Evolutionary conservation across 2,797 vertebrate species (phyloP).

Genomic region (Acanthurus leucopareius): DNA sequence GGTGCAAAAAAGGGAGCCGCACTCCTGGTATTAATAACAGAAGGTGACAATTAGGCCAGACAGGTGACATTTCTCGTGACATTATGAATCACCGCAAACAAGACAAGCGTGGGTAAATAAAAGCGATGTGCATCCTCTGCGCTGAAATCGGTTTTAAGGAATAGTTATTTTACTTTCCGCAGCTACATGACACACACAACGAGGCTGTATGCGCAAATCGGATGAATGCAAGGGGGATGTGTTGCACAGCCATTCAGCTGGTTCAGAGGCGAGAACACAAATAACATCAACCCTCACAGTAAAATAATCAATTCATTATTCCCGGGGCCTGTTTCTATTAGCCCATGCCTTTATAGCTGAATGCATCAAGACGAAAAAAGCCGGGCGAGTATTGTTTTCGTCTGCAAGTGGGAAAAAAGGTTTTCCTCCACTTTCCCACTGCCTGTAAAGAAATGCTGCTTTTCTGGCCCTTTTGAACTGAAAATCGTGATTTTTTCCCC

Average conservation of each 20-base stretch:
- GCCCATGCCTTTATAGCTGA: conserved; percentile 71
- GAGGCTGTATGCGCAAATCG: conserved; percentile 65
- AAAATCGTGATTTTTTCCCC: conserved; percentile 93
- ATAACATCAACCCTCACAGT: conserved; percentile 76
- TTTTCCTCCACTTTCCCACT: conserved; percentile 91
- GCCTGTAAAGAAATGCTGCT: conserved; percentile 95
- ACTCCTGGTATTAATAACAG: conserved; percentile 90
- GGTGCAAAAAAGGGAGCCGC: conserved; percentile 82
- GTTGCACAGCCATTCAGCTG: conserved; percentile 63
- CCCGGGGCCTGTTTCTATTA: conserved; percentile 67
- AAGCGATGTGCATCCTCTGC: conserved; percentile 23
- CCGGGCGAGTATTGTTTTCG: conserved; percentile 89
- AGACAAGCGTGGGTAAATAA: conserved; percentile 76
- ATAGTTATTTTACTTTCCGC: conserved; percentile 63
- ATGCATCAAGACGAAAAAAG: conserved; percentile 76
- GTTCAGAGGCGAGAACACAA: conserved; percentile 60
- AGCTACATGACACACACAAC: conserved; percentile 59
- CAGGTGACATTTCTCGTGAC: conserved; percentile 91
- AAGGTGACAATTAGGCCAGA: conserved; percentile 87
- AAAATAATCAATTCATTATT: conserved; percentile 83
- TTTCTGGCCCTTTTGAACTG: conserved; percentile 93
- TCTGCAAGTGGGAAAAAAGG: conserved; percentile 90
- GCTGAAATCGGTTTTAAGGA: conserved; percentile 57
- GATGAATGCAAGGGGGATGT: conserved; percentile 60
- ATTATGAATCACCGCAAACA: conserved; percentile 80